Evolutionary conservation across 64 coral and sea anemone genomes (phyloP).

Genomic region (Stichodactyla helianthus): DNA sequence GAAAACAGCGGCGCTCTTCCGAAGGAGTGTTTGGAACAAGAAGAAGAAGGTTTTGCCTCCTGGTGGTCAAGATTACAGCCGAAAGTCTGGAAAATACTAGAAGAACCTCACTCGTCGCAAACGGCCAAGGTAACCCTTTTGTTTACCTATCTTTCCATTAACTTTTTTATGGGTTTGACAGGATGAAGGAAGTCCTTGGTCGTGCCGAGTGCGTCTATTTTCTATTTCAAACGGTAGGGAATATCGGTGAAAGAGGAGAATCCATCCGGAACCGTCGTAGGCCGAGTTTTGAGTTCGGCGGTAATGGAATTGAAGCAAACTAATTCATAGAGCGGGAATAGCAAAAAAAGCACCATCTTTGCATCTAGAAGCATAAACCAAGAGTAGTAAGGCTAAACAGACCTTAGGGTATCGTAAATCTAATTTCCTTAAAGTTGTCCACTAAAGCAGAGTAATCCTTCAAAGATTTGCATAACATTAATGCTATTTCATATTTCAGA

Average conservation of each 20-base stretch:
- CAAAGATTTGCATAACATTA: too few species aligned
- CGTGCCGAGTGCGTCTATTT: background rate
- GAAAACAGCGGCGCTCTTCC: conserved; percentile 25
- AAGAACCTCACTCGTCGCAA: conserved; percentile 76
- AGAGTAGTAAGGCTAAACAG: background rate
- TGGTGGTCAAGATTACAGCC: conserved; percentile 71
- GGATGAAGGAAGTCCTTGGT: background rate
- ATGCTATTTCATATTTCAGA: too few species aligned
- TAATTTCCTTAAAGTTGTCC: background rate
- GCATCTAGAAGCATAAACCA: background rate
- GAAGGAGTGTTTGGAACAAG: conserved; percentile 54
- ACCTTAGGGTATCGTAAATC: background rate
- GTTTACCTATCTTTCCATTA: background rate
- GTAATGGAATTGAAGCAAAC: background rate
- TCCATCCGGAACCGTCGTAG: background rate
- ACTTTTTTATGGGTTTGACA: background rate
- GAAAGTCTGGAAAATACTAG: conserved; percentile 66
- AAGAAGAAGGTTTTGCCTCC: conserved; percentile 50
- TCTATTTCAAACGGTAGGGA: background rate
- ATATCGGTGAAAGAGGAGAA: background rate
- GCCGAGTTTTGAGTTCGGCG: background rate
- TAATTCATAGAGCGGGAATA: background rate
- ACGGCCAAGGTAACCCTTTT: conserved; percentile 56
- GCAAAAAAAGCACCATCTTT: background rate
- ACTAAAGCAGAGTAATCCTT: too few species aligned